Evolutionary conservation across 2,113 vertebrate genomes (phyloP), one percentile per base, ranked within the genome.

Genomic region (Ophthalmolycus amberensis): DNA sequence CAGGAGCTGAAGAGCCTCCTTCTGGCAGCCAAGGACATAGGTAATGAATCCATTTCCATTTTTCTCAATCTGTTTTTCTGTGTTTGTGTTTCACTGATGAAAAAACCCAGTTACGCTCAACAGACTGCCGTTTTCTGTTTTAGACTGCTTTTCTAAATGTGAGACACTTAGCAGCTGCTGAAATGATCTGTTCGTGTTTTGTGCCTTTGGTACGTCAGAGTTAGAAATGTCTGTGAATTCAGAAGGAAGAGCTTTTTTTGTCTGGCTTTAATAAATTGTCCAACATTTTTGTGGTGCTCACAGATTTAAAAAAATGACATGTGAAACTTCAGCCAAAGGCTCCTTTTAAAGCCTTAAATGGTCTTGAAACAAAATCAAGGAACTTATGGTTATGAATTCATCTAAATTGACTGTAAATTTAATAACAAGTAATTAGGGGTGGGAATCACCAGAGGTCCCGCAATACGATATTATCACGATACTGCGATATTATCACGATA

Each of bases 1-100:
- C 94, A 95, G 85, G 96, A 99, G 83, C 94, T 99, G 93, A 98
- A 94, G 94, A 95, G 90, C 84, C 90, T 99, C 91, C 94, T 99
- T 64, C 95, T 96, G 83, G 96, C 97, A 91, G 97, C 98, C 90
- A 97, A 95, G 91, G 96, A 97, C 90, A 98, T 99, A 80, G 97
- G 98, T 99, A 96, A 85, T 69, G 48, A 90, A 79, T 81, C 64
- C 52, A 46, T 38, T 68, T 52, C 65, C 3, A 68, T 68, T 38
- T 74, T 18, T 63, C 50, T 74, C 67, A 44, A 16, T 69, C 38
- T 74, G 37, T 56, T 73, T 77, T 59, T 10, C n/a, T 42, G 42
- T 65, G 38, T 63, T 80, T 46, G 50, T 67, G 68, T 66, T 50
- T 11, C 6, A 27, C 42, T 60, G 65, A 65, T 66, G 48, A 70